Conservation (phyloP, 2,797 vertebrate genomes). For the Eulemur rubriventer region DNA sequence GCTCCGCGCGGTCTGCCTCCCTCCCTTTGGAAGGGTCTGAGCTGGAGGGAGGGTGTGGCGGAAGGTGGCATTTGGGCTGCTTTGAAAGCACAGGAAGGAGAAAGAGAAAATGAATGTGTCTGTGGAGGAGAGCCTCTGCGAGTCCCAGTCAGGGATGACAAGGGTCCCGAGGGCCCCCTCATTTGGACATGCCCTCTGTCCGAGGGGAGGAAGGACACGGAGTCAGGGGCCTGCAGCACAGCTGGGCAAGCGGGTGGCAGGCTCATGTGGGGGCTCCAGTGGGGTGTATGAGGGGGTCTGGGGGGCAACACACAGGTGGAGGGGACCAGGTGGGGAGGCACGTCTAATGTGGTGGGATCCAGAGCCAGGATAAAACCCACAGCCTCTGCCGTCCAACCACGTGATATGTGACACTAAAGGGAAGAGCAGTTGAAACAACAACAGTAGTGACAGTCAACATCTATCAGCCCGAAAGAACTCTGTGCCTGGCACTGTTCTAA, state of each 20-base stretch:
- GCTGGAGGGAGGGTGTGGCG: not conserved
- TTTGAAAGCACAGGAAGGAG: not conserved
- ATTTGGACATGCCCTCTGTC: not conserved
- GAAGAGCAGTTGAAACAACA: not conserved
- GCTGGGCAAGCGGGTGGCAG: not conserved
- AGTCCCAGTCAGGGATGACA: rapidly evolving
- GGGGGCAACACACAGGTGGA: not conserved
- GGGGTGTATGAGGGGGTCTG: not conserved
- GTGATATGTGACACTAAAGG: not conserved
- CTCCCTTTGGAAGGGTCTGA: not conserved
- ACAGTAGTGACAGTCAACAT: not conserved
- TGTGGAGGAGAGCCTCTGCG: not conserved
- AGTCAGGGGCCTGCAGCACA: not conserved
- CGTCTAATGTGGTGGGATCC: not conserved
- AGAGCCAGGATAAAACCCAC: not conserved
- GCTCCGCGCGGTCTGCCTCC: not conserved
- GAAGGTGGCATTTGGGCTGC: not conserved
- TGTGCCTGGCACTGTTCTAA: not conserved
- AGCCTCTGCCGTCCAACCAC: rapidly evolving
- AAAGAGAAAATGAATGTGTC: not conserved
- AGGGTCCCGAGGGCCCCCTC: not conserved
- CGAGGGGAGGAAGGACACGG: not conserved
- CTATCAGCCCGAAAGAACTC: not conserved
- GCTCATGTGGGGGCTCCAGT: not conserved
- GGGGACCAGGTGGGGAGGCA: not conserved